Conservation (phyloP, 2,888 invertebrate species). For the Dinocampus coccinellae region DNA sequence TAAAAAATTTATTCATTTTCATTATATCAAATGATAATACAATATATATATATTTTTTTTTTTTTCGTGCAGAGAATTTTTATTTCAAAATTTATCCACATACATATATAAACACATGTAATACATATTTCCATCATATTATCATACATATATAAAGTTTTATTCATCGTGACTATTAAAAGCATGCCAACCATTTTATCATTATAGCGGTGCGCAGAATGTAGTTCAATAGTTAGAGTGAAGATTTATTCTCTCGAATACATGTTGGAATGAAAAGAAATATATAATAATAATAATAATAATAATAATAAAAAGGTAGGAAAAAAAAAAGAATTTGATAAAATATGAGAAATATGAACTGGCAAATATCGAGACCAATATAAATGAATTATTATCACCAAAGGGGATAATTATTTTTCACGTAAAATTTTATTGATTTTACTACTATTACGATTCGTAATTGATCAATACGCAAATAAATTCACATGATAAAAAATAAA, state of each 20-base stretch:
- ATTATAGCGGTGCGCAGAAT: not conserved
- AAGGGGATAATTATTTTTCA: not conserved
- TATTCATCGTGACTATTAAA: not conserved
- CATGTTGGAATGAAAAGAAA: not conserved
- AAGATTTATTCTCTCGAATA: not conserved
- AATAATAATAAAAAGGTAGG: not conserved
- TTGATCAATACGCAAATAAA: not conserved
- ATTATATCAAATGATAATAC: no score
- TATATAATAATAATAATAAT: not conserved
- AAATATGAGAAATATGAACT: conserved; percentile 4
- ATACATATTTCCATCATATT: not conserved
- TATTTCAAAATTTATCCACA: not conserved
- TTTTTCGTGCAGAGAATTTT: not conserved
- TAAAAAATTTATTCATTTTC: no score
- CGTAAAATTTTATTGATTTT: not conserved
- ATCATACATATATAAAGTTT: not conserved
- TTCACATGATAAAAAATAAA: not conserved
- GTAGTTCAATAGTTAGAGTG: not conserved
- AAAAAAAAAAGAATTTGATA: not conserved
- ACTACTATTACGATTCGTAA: not conserved
- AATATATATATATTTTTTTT: no score
- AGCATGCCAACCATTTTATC: not conserved
- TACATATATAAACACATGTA: not conserved
- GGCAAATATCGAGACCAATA: not conserved
- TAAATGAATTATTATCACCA: not conserved